These are phyloP conservation scores for Magallana gigas DNA, from an alignment of 1,140 invertebrate species.

Conservation along the genomic window DNA sequence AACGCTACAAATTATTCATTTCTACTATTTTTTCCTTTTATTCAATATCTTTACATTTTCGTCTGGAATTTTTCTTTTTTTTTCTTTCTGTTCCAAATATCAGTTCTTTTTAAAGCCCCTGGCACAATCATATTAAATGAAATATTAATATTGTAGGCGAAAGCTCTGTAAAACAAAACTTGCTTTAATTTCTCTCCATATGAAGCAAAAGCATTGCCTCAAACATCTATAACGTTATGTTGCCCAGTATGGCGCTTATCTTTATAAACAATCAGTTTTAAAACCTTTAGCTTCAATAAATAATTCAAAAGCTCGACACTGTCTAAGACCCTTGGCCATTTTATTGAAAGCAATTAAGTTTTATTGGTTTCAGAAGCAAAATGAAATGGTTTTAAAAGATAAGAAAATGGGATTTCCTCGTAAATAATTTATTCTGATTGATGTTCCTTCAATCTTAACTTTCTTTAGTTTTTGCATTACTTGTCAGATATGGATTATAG, in stretches of 20 bases:
- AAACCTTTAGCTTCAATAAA: neutral
- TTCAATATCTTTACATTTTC: no score
- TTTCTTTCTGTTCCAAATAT: no score
- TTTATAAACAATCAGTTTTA: no score
- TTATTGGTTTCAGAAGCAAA: neutral
- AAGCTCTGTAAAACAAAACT: no score
- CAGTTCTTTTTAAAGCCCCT: neutral
- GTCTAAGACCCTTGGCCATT: neutral
- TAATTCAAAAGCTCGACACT: neutral
- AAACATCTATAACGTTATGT: no score
- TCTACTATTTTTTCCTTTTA: no score
- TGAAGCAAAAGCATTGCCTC: no score
- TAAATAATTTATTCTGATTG: neutral
- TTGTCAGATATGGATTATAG: neutral
- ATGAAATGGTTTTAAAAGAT: conserved; percentile 13
- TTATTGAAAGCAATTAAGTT: conserved; percentile 2
- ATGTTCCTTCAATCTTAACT: neutral
- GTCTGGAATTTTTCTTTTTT: no score
- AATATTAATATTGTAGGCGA: no score
- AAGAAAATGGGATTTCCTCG: neutral
- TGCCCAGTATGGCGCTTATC: no score
- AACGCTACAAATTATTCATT: no score
- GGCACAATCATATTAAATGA: neutral
- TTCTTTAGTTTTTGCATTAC: neutral
- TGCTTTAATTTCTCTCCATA: no score